Base-by-base conservation (phyloP, 2,888 invertebrate genomes). In the Muscina levida region DNA sequence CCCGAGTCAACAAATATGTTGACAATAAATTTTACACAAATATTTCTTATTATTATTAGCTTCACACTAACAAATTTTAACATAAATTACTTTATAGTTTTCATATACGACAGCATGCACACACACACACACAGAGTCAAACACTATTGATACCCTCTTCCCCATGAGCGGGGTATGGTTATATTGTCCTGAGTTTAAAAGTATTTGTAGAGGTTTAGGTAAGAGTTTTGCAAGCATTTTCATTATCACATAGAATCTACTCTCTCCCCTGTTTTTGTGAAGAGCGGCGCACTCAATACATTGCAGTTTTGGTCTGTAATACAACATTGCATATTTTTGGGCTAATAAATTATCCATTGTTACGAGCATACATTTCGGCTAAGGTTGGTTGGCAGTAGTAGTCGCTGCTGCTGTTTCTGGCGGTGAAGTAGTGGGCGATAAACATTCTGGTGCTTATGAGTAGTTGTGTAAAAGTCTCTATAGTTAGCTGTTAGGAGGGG, bases 331-430 rank as follows among this genome's bases (percentile, higher is more conserved):
- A 81, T 81, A 81, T 56, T 81, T 81, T 81, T 81, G 59, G 81
- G 77, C 77, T 77, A 71, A 81, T 81, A 81, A 81, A 81, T 81
- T 81, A 81, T 81, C 77, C 72, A 68, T 81, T 81, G 48, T n/a
- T 72, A 48, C 44, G 39, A 67, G 77, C 71, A 80, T 59, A 39
- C 31, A 59, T 67, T 68, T 39, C 42, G 67, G 73, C 53, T 42
- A 68, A 67, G 71, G 51, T 53, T 53, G 22, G 53, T 24, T 44
- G n/a, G 13, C 24, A 56, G 51, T 62, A 42, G 8, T 31, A 31
- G 39, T 17, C 31, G 31, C 31, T 31, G 31, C 4, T 31, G 8
- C 31, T 31, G 8, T 31, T n/a, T n/a, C n/a, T n/a, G n/a, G n/a
- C n/a, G n/a, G n/a, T 31, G 31, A 31, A 31, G 8, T 31, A 31